Base-by-base conservation (phyloP, 2,888 invertebrate genomes). In the Xanthia icteritia region DNA sequence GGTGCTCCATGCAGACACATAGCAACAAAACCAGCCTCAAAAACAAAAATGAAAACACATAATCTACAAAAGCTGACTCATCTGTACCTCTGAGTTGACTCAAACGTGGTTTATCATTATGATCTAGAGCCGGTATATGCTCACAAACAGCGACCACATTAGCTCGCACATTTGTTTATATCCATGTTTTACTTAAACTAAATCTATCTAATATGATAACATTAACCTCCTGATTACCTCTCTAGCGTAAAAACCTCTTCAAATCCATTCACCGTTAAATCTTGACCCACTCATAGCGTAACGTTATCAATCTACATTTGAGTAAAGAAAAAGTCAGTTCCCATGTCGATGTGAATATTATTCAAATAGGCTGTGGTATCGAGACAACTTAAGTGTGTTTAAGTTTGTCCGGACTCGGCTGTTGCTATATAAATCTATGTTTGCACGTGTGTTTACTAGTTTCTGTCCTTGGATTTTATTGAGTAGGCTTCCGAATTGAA, bases 301-400 rank as follows among this genome's bases (percentile, higher is more conserved):
- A 70, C 54, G 68, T 77, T 75, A 73, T 66, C 27, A 73, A 65
- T 78, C 48, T 64, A 74, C 20, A 66, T 74, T 72, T 69, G 45
- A 39, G 23, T 51, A 45, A 68, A 58, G 48, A 76, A 76, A 68
- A 75, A 71, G 45, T 73, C 45, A 69, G 27, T 70, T 54, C 70
- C 69, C 65, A 71, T 68, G 60, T 77, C 81, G 39, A 84, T 86
- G 76, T 63, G 31, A 72, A 77, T 76, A 73, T 75, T 86, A 86
- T 86, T 82, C 70, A 76, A 82, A 86, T 82, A 86, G 70, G 61
- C 68, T 77, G 61, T 54, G 67, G 67, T 71, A 45, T 80, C 36
- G 70, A 81, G 74, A 83, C 58, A 71, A 54, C 58, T 73, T 69
- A 63, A 82, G 66, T 68, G 1, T 74, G 76, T 75, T 58, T 66